A percentile compares a stretch with the other conserved stretches of the same genome.
These are phyloP conservation scores for Drosophila eohydei DNA, from an alignment of 2,888 invertebrate species.

Conservation along the genomic window DNA sequence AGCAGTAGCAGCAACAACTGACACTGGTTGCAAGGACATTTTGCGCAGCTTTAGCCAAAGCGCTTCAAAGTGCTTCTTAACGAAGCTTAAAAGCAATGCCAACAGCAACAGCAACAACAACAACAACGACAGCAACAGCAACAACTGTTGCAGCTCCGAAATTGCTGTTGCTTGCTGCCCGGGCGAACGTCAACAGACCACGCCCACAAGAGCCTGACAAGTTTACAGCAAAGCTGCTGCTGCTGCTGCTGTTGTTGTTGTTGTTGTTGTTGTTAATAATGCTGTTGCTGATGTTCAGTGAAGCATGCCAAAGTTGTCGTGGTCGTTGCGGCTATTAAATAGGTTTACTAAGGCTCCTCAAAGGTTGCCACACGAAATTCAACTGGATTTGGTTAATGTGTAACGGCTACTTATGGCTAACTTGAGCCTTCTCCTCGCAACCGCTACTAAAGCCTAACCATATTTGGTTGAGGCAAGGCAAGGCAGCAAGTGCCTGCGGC, in stretches of 20 bases:
- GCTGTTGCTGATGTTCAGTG: slow-evolving; percentile 28
- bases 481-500: background rate
- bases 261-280: slow-evolving; percentile 7
- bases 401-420: slow-evolving; percentile 31
- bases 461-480: background rate
- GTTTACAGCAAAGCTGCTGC: slow-evolving; percentile 34
- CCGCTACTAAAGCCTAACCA: background rate
- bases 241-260: background rate
- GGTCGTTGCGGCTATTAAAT: slow-evolving; percentile 62
- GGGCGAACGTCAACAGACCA: slow-evolving; percentile 21
- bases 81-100: slow-evolving; percentile 75
- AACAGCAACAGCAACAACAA: slow-evolving; percentile 36
- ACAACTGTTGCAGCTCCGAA: slow-evolving; percentile 48
- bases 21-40: slow-evolving; percentile 53
- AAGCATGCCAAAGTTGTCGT: slow-evolving; percentile 56
- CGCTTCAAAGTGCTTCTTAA: slow-evolving; percentile 72
- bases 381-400: slow-evolving; percentile 43
- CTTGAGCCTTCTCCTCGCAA: background rate
- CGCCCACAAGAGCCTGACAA: slow-evolving; percentile 38
- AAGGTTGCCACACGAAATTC: slow-evolving; percentile 47
- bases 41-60: slow-evolving; percentile 65
- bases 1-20: background rate
- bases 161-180: slow-evolving; percentile 35
- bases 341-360: slow-evolving; percentile 36
- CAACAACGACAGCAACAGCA: slow-evolving; percentile 25